Evolutionary conservation across 2,797 vertebrate species (phyloP), one percentile per base, ranked within the genome.

Genomic region (Myioborus miniatus): DNA sequence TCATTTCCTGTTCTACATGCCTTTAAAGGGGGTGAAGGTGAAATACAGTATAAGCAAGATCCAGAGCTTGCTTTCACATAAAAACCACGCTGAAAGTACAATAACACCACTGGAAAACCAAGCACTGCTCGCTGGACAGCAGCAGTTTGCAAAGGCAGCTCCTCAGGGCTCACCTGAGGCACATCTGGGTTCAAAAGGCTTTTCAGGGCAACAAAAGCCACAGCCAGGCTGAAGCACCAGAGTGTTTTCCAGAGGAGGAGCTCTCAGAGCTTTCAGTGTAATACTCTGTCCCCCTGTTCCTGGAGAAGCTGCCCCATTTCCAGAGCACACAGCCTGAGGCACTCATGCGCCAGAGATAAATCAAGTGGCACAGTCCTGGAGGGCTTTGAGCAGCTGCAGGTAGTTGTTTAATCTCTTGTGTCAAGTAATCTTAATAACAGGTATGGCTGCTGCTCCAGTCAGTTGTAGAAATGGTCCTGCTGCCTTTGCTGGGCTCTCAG

Each of bases 381-480:
- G 0, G 81, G 21, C 18, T 58, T 47, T 37, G 75, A 94, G 69
- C 83, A 91, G 82, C 70, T 87, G 91, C 88, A 96, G 70, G 94
- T 88, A 94, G 89, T 63, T 86, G 82, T 92, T 96, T 78, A 95
- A 94, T 89, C 2, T 2, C 81, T 75, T 81, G 20, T 91, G 89
- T 93, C 89, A 70, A 87, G 85, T 89, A 76, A 91, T 82, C 77
- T 80, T 94, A 96, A 94, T 84, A 94, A 95, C 93, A 82, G 83
- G 88, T 93, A 79, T 88, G 89, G 80, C 67, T 88, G 32, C 92
- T 72, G 87, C 78, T 91, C 39, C 87, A 82, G 71, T 67, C 80
- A 87, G n/a, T 95, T 94, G 85, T 23, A 84, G 60, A 80, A 93
- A 94, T 90, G 75, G 85, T 93, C 68, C 74, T 90, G 74, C 80